Evolutionary conservation across 2,797 vertebrate species (phyloP).

Genomic region (Sparidentex hasta): DNA sequence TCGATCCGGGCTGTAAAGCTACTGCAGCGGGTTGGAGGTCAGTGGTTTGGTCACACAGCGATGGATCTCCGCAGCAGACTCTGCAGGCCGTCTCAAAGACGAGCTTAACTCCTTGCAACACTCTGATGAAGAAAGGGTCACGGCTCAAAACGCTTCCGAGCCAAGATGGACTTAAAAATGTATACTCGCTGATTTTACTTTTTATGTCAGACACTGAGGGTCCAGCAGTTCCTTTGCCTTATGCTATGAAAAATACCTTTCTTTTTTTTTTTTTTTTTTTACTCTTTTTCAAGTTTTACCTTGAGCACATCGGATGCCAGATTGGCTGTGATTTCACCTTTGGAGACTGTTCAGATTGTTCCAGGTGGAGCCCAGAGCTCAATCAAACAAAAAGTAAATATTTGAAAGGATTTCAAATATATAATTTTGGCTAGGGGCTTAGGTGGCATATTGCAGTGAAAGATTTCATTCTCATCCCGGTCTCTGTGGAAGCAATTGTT

Average conservation of each 20-base stretch:
- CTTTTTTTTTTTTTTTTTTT: too few relatives aligned
- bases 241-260: conserved; percentile 25
- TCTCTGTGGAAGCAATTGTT: conserved; percentile 64
- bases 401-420: conserved; percentile 75
- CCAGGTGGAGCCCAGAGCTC: conserved; percentile 66
- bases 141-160: conserved; percentile 20
- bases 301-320: conserved; percentile 47
- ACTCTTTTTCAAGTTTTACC: conserved; percentile 35
- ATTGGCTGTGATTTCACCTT: conserved; percentile 59
- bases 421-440: conserved; percentile 64
- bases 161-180: conserved; percentile 54
- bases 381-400: conserved; percentile 62
- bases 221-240: conserved; percentile 16
- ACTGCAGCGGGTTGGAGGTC: conserved; percentile 73
- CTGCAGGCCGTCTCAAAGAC: conserved; percentile 53
- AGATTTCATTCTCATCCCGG: conserved; percentile 51
- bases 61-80: conserved; percentile 65
- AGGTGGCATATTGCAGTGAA: conserved; percentile 66
- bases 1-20: conserved; percentile 73
- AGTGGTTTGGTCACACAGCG: conserved; percentile 65
- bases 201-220: conserved; percentile 42
- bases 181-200: conserved; percentile 30
- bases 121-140: conserved; percentile 42
- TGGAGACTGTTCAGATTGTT: conserved; percentile 60
- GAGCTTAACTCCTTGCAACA: conserved; percentile 36